Evolutionary conservation across 2,797 vertebrate species (phyloP), one percentile per base, ranked within the genome.

Genomic region (Artibeus jamaicensis): DNA sequence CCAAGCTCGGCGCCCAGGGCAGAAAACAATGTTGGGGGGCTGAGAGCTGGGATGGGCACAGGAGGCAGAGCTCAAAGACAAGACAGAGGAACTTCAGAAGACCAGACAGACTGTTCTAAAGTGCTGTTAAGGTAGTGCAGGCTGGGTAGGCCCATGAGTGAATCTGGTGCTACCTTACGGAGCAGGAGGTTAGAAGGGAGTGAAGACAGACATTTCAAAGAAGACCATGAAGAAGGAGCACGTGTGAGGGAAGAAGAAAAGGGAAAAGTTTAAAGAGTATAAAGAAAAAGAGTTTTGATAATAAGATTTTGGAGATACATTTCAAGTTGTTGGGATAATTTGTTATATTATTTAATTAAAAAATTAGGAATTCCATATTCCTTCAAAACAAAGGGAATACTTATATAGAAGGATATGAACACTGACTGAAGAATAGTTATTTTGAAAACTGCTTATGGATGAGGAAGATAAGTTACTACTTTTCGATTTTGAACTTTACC

Each of bases 1-100:
- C 15, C 9, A 22, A 62, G 22, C 1, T 2, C 22, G 5, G 59
- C n/a, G 46, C 34, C n/a, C 57, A 1, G 29, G 0, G 10, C 15
- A n/a, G 24, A 22, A 15, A 26, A 9, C 18, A 5, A 12, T 1
- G 15, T 24, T 7, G 55, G 21, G 9, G 55, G 16, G 3, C 4
- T 18, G 9, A 65, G 44, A 42, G 16, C 4, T 26, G 15, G 53
- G 53, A 12, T 10, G 0, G 4, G 68, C 12, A 19, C 3, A 22
- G 22, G 22, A 44, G 18, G 39, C 5, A 2, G 1, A 73, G 34
- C 46, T 39, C 15, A 21, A 21, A 8, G 48, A 39, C 50, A 12
- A 26, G 48, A 55, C 4, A 19, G 48, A 4, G n/a, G 39, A 50
- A 62, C 42, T 37, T 7, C 57, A 85, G 46, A 73, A 21, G 34